A percentile compares a stretch with the other conserved stretches of the same genome.
These are phyloP conservation scores for Pseudachorutes palmiensis DNA, from an alignment of 1,140 invertebrate species.

Conservation along the genomic window DNA sequence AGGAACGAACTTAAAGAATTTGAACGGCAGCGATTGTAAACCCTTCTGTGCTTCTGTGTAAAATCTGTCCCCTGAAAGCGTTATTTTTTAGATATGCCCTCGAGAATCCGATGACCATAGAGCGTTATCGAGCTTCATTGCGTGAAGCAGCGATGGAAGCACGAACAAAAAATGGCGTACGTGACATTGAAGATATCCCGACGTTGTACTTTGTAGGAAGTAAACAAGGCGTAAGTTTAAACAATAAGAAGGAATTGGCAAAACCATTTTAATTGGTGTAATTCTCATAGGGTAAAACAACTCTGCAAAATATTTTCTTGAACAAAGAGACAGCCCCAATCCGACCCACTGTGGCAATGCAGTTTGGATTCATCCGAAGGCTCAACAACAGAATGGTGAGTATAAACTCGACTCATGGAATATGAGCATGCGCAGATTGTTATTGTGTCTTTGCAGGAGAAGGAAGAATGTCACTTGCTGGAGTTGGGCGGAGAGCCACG, in stretches of 20 bases:
- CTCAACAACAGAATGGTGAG: no score
- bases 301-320: not conserved
- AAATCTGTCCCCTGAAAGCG: no score
- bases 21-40: no score
- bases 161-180: not conserved
- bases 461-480: slow-evolving; percentile 79
- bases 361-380: no score
- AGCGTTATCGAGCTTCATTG: not conserved
- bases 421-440: not conserved
- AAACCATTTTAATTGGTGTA: slow-evolving; percentile 6
- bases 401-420: not conserved
- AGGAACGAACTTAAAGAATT: no score
- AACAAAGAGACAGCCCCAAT: no score
- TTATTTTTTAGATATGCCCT: no score
- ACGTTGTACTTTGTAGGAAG: not conserved
- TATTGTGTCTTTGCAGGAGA: slow-evolving; percentile 47
- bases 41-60: no score
- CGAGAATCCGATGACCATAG: no score
- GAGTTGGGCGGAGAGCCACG: slow-evolving; percentile 68
- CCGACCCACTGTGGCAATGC: no score
- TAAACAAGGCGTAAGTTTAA: not conserved
- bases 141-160: not conserved
- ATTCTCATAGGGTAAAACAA: slow-evolving; percentile 64
- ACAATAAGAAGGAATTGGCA: not conserved
- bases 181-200: not conserved